Base-by-base conservation (phyloP, 2,797 vertebrate genomes). In the Cuniculus paca region DNA sequence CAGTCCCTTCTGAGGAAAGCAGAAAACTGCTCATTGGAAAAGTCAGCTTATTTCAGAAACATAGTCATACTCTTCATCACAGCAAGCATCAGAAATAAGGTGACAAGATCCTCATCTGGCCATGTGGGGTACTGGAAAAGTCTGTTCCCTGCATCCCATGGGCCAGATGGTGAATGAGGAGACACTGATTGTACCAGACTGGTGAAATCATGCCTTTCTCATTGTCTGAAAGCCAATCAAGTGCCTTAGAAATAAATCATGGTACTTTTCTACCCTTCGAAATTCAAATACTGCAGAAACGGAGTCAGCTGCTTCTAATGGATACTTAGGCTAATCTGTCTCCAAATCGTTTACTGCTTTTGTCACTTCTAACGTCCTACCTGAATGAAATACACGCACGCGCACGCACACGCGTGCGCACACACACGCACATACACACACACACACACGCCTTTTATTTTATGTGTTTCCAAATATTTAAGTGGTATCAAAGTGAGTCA, bases 281-380 rank as follows among this genome's bases (percentile, higher is more conserved):
- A 74, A 89, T 89, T 94, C 7, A 50, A 88, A 89, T 60, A 2
- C 8, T 82, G 1, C 48, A 45, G 22, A 95, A 97, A 95, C 2
- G 36, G 88, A 96, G 91, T 90, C 1, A 19, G 14, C 28, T 95
- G 36, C 24, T 96, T 97, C 90, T 78, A 77, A 95, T 42, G 54
- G 60, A 65, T 72, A 70, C n/a, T n/a, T 80, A 39, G 28, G 36
- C 20, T 65, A 84, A 95, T 94, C 92, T 94, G 45, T 94, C 26
- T 92, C 58, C 54, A 94, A 92, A 74, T 91, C 61, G 78, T 78
- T 86, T 61, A 20, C 61, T 87, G 34, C 61, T 92, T 96, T n/a
- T n/a, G n/a, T n/a, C n/a, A n/a, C n/a, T n/a, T n/a, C n/a, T n/a
- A n/a, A 14, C 58, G 83, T 28, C 36, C n/a, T 74, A 48, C 65